Evolutionary conservation across 2,797 vertebrate genomes (phyloP), one percentile per base, ranked within the genome.

Genomic region (Glyptemys insculpta): DNA sequence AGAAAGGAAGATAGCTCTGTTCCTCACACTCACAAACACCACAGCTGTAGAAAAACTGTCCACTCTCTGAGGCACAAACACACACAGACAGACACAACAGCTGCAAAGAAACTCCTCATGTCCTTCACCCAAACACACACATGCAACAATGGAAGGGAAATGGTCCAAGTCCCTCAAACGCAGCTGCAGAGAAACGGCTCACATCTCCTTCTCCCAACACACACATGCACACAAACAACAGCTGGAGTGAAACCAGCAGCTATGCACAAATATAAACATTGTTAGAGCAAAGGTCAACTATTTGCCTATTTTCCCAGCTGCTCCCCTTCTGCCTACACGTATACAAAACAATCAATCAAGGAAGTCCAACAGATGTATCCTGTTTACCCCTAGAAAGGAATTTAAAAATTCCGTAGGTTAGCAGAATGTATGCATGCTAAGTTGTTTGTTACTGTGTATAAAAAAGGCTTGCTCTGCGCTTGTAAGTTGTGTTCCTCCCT

Each of bases 71-170:
- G 72, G 68, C 65, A 76, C 29, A 62, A 29, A 62, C 19, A 72
- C 1, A 0, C 0, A 0, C 18, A 87, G 56, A 72, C 25, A 23
- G 21, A 80, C 62, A 76, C 89, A 93, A 95, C 90, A 94, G 53
- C 94, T 95, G 84, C 87, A 59, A 81, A 88, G 87, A 91, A 94
- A 93, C 54, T 95, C 79, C 15, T 65, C 12, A 4, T 5, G 1
- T 81, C 78, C 85, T 78, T 96, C 84, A 56, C 78, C 37, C 0
- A 0, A 56, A 41, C 53, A 83, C 0, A 0, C 2, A 1, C 0
- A 47, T 87, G 41, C 6, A 50, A 86, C 29, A 89, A 68, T 59
- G 41, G 81, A 83, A 83, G 18, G 41, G 49, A 93, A 90, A 37
- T 11, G 49, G 44, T 92, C 87, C 27, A 16, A 91, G 87, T 52